Percentiles rank a stretch among this genome's conserved stretches.
These are phyloP conservation scores for Nibea coibor DNA, from an alignment of 2,113 vertebrate genomes.

Conservation along the genomic window DNA sequence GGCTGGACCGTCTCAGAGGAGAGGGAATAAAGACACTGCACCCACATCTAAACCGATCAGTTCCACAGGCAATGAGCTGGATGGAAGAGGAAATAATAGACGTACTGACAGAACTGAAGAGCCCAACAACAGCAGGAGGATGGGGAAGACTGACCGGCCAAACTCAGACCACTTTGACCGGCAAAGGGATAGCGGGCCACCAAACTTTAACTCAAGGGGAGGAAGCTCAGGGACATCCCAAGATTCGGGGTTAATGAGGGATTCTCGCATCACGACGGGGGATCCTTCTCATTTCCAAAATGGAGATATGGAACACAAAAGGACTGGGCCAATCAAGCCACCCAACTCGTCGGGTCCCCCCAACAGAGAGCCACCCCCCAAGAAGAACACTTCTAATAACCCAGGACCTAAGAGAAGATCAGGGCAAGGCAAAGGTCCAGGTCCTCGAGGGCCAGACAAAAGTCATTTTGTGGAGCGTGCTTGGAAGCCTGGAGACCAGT, in stretches of 20 bases:
- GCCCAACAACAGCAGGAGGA: constrained; percentile 85
- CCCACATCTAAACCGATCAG: constrained; percentile 83
- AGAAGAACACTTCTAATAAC: constrained; percentile 85
- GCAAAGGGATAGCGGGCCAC: constrained; percentile 82
- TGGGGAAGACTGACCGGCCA: constrained; percentile 86
- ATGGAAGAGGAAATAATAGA: constrained; percentile 79
- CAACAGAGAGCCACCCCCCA: constrained; percentile 82
- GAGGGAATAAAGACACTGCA: constrained; percentile 83
- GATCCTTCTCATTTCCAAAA: constrained; percentile 84
- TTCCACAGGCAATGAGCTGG: constrained; percentile 57
- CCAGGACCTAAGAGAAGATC: constrained; percentile 88
- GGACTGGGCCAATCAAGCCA: constrained; percentile 92
- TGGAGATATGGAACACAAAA: constrained; percentile 89
- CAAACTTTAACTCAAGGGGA: constrained; percentile 82
- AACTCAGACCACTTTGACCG: constrained; percentile 87
- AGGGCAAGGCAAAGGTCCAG: constrained; percentile 82
- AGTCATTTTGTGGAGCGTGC: constrained; percentile 64
- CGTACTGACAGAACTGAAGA: constrained; percentile 77
- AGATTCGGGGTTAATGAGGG: constrained; percentile 81
- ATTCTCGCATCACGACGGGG: constrained; percentile 67
- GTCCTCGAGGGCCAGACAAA: constrained; percentile 87
- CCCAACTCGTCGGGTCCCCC: constrained; percentile 68
- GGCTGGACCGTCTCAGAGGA: constrained; percentile 67
- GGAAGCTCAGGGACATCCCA: constrained; percentile 83
- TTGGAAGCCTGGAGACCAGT: constrained; percentile 96